These are phyloP conservation scores for Lytechinus pictus DNA, from an alignment of 35 echinoderm and acorn worm genomes.

Conservation along the genomic window DNA sequence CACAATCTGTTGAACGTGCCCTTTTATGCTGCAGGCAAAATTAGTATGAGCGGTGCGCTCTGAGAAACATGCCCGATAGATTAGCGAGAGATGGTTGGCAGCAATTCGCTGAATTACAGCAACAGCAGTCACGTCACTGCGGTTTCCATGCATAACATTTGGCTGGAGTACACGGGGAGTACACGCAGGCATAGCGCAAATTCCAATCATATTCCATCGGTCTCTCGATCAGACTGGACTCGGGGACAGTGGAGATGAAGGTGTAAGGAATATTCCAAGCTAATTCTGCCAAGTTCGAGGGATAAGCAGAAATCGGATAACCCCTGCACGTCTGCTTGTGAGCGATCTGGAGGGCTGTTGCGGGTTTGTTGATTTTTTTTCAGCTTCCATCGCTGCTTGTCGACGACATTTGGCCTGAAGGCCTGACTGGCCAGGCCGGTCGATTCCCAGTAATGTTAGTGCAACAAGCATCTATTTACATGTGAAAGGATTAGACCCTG, in stretches of 20 bases:
- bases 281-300: constrained; percentile 38
- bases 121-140: constrained; percentile 18
- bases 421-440: background rate
- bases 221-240: constrained; percentile 8
- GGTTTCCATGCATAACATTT: constrained; percentile 35
- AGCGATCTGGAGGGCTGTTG: background rate
- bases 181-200: constrained; percentile 31
- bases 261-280: background rate
- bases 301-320: constrained; percentile 36
- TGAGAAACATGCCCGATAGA: constrained; percentile 10
- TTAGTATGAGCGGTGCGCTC: background rate
- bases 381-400: background rate
- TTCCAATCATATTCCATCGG: constrained; percentile 31
- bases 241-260: background rate
- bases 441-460: constrained; percentile 15
- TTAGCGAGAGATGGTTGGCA: background rate
- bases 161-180: constrained; percentile 5
- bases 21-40: background rate
- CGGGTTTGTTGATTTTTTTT: background rate
- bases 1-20: background rate
- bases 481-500: background rate
- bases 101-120: background rate
- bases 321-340: constrained; percentile 25
- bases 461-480: background rate
- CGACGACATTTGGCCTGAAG: constrained; percentile 4